Evolutionary conservation across 1,140 invertebrate genomes (phyloP).

Genomic region (Chymomyza costata): DNA sequence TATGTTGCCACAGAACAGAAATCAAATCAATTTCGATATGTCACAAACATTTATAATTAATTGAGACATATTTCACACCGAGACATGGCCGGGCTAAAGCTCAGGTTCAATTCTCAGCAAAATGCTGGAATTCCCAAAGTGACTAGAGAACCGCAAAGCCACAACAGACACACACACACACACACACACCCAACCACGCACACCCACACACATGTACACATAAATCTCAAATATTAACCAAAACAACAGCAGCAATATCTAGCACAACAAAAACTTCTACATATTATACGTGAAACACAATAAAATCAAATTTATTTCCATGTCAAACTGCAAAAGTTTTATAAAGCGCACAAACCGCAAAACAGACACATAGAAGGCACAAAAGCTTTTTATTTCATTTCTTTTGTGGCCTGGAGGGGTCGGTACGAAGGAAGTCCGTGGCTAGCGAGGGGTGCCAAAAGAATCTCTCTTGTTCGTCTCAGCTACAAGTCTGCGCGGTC

Average conservation of each 20-base stretch:
- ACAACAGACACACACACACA: conserved; percentile 1
- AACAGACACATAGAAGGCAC: too few relatives aligned
- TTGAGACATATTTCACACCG: conserved; percentile 56
- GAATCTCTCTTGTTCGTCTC: conserved; percentile 1
- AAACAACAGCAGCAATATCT: conserved; percentile 10
- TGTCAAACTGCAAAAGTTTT: neutral
- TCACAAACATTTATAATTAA: conserved; percentile 56
- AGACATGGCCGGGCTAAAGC: conserved; percentile 1
- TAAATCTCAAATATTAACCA: conserved; percentile 28
- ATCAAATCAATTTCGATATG: conserved; percentile 41
- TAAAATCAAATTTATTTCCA: conserved; percentile 50
- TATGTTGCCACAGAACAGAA: conserved; percentile 20
- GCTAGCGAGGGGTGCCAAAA: conserved; percentile 7
- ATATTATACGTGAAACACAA: too few relatives aligned
- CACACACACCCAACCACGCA: neutral
- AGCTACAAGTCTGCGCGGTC: too few relatives aligned
- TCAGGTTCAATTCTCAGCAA: too few relatives aligned
- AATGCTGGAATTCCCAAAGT: too few relatives aligned
- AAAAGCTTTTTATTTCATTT: too few relatives aligned
- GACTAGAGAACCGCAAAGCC: too few relatives aligned
- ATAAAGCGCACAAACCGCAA: too few relatives aligned
- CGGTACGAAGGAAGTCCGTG: too few relatives aligned
- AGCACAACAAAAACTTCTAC: conserved; percentile 20
- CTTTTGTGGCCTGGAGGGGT: too few relatives aligned
- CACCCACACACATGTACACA: conserved; percentile 6